Conservation (phyloP, 2,888 invertebrate genomes). For the Coelopa pilipes region DNA sequence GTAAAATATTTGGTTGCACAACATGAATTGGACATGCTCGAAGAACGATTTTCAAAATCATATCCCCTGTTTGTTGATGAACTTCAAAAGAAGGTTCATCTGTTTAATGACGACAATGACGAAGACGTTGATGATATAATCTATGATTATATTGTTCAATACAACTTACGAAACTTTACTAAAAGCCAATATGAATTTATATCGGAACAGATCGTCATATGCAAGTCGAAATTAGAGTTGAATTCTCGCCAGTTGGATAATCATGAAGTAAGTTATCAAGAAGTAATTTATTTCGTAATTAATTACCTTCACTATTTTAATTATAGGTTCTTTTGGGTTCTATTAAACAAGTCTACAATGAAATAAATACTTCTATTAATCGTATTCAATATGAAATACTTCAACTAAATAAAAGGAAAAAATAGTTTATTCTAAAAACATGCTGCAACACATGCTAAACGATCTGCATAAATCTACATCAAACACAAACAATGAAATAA, state of each 20-base stretch:
- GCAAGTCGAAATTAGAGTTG: constrained; percentile 53
- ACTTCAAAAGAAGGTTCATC: constrained; percentile 56
- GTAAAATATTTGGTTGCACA: constrained; percentile 54
- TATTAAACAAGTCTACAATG: constrained; percentile 59
- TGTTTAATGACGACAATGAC: constrained; percentile 52
- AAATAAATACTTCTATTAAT: constrained; percentile 58
- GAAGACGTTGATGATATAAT: constrained; percentile 58
- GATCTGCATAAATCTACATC: too few species aligned
- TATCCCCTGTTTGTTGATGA: constrained; percentile 57
- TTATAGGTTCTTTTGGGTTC: constrained; percentile 55
- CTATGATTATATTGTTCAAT: constrained; percentile 61
- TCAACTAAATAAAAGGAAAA: constrained; percentile 62
- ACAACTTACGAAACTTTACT: constrained; percentile 56
- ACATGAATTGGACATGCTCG: constrained; percentile 51
- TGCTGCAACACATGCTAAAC: constrained; percentile 55
- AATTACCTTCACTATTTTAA: constrained; percentile 21
- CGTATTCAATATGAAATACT: constrained; percentile 61
- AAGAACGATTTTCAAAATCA: constrained; percentile 53
- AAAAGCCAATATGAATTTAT: constrained; percentile 58
- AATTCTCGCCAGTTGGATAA: constrained; percentile 54
- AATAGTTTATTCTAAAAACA: constrained; percentile 61
- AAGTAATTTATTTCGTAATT: constrained; percentile 58
- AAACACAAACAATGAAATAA: too few species aligned
- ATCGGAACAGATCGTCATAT: constrained; percentile 56
- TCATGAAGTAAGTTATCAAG: constrained; percentile 51